Base-by-base conservation (phyloP, 35 echinoderm and acorn worm genomes). In the Nesometra sesokonis region DNA sequence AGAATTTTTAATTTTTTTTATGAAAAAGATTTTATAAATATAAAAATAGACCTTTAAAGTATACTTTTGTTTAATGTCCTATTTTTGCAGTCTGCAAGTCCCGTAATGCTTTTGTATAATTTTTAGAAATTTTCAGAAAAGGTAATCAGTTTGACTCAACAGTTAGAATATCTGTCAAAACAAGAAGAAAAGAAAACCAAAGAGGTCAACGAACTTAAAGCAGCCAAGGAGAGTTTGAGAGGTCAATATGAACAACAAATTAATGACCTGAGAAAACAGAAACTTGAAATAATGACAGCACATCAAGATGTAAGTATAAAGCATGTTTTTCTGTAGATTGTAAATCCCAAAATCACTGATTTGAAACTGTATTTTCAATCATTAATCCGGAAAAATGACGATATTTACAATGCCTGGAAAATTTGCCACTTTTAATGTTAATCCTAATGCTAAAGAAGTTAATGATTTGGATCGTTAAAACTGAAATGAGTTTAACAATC, bases 191-290 rank as follows among this genome's bases (percentile, higher is more conserved):
- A 86, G 80, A 32, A 46, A 27, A 57, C 35, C 23, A 77, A 93
- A 57, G 91, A 90, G 15, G 57, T 97, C 23, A 80, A 88, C 0
- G 86, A 86, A 47, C 27, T 81, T 5, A 83, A 76, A 39, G 77
- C 47, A 21, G 85, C 85, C 13, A 91, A 91, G 46, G 91, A 87
- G 11, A 79, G 76, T 77, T 86, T 97, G 86, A 88, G 90, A 76
- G 78, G 80, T 80, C 86, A 93, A 33, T 93, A 82, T 79, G 89
- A 91, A 31, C 77, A 93, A 19, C 86, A 91, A 47, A 88, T 97
- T 17, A 86, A 78, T 32, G 94, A 93, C 29, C n/a, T 97, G 35
- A 90, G 91, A 88, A 80, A 97, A 47, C 88, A 97, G 57, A 97
- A 97, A 52, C 94, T 97, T 5, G 90, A 97, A 33, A 46, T 93